Percentiles rank a stretch among this genome's conserved stretches.
phyloP scores from a whole-genome alignment of 2,113 vertebrate genomes.

The Lophotis ruficrista region DNA sequence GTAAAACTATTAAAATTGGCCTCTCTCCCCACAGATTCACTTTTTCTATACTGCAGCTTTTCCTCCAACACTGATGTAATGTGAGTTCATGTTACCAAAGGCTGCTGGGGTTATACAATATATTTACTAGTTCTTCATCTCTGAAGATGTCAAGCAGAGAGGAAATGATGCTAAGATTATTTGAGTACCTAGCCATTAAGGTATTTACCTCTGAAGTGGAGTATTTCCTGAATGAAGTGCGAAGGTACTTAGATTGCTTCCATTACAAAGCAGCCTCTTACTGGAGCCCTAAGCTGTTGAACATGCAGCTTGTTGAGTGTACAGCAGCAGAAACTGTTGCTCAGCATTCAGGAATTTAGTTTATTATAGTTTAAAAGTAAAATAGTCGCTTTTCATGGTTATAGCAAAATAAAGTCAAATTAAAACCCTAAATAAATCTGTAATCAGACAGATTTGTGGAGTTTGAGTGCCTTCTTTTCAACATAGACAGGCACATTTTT shows the following conservation, averaged over 20 bases:
- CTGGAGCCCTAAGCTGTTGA: background rate
- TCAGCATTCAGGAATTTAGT: background rate
- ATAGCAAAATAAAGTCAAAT: background rate
- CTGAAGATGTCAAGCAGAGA: background rate
- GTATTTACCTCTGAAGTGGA: slow-evolving; percentile 23
- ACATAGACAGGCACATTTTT: background rate
- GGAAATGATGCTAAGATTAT: slow-evolving; percentile 26
- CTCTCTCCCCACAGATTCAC: background rate
- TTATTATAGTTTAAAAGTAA: background rate
- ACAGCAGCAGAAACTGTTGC: background rate
- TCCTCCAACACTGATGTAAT: background rate
- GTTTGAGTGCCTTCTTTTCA: background rate
- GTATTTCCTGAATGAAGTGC: slow-evolving; percentile 52
- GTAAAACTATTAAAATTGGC: background rate
- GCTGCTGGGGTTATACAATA: background rate
- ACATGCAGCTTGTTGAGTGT: background rate
- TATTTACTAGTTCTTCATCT: background rate
- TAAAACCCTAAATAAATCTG: background rate
- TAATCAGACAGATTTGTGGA: accelerated
- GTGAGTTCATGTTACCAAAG: background rate
- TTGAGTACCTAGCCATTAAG: background rate
- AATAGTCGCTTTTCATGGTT: background rate
- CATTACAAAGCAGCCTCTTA: slow-evolving; percentile 39
- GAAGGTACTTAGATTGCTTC: background rate
- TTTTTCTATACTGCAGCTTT: background rate